phyloP scores from a whole-genome alignment of 2,797 vertebrate species.

The Rallus crepitans region DNA sequence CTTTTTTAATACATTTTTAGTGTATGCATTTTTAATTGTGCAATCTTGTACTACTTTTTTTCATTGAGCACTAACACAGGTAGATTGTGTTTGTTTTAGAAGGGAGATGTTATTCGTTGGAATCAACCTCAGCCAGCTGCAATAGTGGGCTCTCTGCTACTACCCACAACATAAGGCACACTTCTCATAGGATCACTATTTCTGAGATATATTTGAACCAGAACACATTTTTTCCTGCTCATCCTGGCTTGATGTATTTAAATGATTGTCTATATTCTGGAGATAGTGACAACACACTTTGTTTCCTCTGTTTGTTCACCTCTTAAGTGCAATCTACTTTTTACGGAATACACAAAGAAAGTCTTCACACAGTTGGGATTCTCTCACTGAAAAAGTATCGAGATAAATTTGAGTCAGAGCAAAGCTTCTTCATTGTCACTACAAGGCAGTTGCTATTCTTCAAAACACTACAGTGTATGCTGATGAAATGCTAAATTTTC shows the following conservation, averaged over 20 bases:
- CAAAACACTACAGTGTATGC: neutral
- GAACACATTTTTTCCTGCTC: neutral
- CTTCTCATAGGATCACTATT: neutral
- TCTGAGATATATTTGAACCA: neutral
- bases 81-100: neutral
- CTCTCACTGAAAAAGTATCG: neutral
- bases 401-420: neutral
- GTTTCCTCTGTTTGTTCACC: neutral
- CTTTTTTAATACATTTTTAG: neutral
- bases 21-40: neutral
- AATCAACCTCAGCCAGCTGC: neutral
- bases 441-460: neutral
- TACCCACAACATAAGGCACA: accelerated
- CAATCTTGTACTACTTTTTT: neutral
- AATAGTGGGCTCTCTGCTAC: neutral
- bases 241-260: neutral
- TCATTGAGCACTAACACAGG: neutral
- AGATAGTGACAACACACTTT: neutral
- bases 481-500: neutral
- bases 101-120: neutral
- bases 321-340: neutral
- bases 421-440: neutral
- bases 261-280: neutral
- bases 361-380: neutral
- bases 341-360: neutral